These are phyloP conservation scores for Elmis aenea DNA, from an alignment of 2,888 invertebrate genomes.

Conservation along the genomic window DNA sequence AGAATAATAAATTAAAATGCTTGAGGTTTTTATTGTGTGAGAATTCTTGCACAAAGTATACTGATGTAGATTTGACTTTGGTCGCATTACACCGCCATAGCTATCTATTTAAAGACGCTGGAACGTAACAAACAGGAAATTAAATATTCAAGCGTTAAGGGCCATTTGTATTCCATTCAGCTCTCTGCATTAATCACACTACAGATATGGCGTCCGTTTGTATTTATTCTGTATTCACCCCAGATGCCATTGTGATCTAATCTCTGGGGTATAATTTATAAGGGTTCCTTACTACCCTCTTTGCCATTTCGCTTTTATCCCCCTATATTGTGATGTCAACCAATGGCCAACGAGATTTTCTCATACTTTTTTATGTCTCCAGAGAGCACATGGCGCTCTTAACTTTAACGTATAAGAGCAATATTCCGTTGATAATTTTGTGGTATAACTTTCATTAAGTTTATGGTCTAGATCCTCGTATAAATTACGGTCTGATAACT, in stretches of 20 bases:
- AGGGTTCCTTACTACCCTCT: slow-evolving; percentile 11
- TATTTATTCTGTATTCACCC: slow-evolving; percentile 14
- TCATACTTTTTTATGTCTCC: slow-evolving; percentile 18
- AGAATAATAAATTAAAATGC: no score
- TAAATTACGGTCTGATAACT: slow-evolving; percentile 18
- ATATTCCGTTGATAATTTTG: slow-evolving; percentile 19
- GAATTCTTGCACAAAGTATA: no score
- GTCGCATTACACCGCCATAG: no score
- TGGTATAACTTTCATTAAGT: slow-evolving; percentile 18
- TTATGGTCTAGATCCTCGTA: slow-evolving; percentile 14
- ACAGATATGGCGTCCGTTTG: no score
- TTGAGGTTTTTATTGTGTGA: no score
- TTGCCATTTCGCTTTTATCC: slow-evolving; percentile 12
- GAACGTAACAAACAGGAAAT: no score
- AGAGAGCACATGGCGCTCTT: slow-evolving; percentile 24
- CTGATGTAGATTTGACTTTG: no score
- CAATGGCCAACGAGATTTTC: slow-evolving; percentile 15
- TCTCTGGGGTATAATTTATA: slow-evolving; percentile 15
- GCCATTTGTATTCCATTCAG: no score
- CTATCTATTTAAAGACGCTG: no score
- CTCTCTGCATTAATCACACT: no score
- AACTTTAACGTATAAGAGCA: slow-evolving; percentile 17
- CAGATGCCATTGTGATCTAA: slow-evolving; percentile 12
- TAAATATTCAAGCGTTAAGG: no score
- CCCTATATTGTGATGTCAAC: slow-evolving; percentile 8